Base-by-base conservation (phyloP, 2,888 invertebrate species). In the Polietes domitor region DNA sequence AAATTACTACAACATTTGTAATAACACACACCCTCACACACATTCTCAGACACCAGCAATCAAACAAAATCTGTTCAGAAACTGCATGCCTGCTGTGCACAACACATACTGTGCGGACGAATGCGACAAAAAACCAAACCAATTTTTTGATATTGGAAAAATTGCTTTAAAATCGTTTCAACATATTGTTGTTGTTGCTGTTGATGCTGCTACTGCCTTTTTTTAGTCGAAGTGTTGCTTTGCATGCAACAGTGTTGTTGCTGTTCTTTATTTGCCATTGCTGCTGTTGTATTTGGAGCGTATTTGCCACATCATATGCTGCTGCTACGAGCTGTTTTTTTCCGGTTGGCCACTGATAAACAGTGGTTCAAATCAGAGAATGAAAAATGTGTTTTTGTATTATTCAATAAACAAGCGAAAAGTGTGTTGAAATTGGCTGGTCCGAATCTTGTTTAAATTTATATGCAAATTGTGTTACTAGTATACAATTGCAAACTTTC, bases 61-160 rank as follows among this genome's bases (percentile, higher is more conserved):
- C 68, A 68, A 68, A 43, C 24, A 43, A 68, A 68, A 43, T 68
- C 43, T 68, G 68, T 68, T 41, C 21, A 7, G 21, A 24, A 21
- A 43, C 76, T 61, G 68, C 81, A 79, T 78, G 78, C 81, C 81
- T 84, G 76, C 81, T 84, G 81, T 78, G 81, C 63, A 65, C 24
- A 24, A 24, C n/a, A 65, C 65, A 37, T 10, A 19, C 65, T 41
- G 65, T 2, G 65, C 2, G 1, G 26, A 37, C n/a, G 17, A 32
- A 28, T 15, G 41, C 6, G n/a, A 32, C 28, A 15, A 61, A 61
- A 61, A 28, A 28, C 9, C 28, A 15, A 55, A 24, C 55, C 2
- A 17, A 55, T 55, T 55, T 55, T 24, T 55, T 41, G 21, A 63
- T 72, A 73, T 78, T 63, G 72, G 41, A 19, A 65, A 71, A 76